Conservation (phyloP, 2,113 vertebrate species). For the Colossoma macropomum region DNA sequence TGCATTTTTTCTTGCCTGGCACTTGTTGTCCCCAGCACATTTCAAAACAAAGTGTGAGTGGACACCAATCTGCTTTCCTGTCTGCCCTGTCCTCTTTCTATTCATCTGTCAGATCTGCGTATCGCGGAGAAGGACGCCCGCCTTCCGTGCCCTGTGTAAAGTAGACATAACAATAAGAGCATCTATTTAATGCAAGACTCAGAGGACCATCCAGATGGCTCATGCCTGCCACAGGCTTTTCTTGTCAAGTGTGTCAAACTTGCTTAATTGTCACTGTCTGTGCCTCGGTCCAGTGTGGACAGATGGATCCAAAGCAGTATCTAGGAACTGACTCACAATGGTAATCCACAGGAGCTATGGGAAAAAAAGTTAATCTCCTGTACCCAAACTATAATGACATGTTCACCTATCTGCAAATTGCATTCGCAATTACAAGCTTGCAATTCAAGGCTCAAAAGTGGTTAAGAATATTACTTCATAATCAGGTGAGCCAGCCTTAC, state of each 20-base stretch:
- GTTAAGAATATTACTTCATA: neutral
- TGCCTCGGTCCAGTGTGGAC: conserved; percentile 50
- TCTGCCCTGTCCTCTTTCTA: conserved; percentile 25
- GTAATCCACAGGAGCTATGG: conserved; percentile 60
- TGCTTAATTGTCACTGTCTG: conserved; percentile 68
- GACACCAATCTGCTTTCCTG: conserved; percentile 60
- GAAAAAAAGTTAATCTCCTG: conserved; percentile 37
- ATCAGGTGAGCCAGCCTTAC: neutral
- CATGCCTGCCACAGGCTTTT: conserved; percentile 66
- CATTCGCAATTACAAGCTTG: conserved; percentile 1
- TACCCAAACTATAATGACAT: conserved; percentile 8
- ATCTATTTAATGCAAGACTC: conserved; percentile 54
- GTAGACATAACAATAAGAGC: conserved; percentile 49
- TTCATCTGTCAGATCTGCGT: conserved; percentile 56
- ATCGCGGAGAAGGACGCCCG: conserved; percentile 46
- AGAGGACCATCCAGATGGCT: conserved; percentile 69
- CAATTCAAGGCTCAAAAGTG: conserved; percentile 27
- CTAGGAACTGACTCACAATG: conserved; percentile 68
- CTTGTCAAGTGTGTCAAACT: conserved; percentile 71
- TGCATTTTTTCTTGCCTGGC: too few species aligned
- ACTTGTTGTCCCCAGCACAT: too few species aligned
- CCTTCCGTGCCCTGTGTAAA: conserved; percentile 13
- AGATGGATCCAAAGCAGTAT: conserved; percentile 76
- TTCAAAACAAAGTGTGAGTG: neutral
- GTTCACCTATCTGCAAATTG: conserved; percentile 30